Base-by-base conservation (phyloP, 2,888 invertebrate genomes). In the Pachycephus smyrnensis region DNA sequence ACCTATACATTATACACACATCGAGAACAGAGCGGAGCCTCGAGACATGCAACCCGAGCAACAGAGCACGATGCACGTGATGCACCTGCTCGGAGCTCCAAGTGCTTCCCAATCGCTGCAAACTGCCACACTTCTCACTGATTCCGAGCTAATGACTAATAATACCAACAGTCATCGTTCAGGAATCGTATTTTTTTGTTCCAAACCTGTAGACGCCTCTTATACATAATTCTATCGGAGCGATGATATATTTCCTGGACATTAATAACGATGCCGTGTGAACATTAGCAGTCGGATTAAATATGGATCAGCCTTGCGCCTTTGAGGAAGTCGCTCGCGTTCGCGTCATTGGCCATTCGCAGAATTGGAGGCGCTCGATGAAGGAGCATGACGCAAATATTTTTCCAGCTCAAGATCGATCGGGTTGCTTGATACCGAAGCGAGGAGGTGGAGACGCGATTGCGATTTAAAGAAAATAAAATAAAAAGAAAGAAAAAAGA, bases 51-150 rank as follows among this genome's bases (percentile, higher is more conserved):
- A 84, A 86, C 85, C 84, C 77, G 85, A 74, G 77, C 75, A 80
- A 81, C 86, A 77, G 75, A 36, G 79, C 78, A 79, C 78, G 77
- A 79, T 79, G 77, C 82, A 76, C 82, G 82, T 75, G 78, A 82
- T 85, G 82, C 85, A 87, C 85, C 85, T 85, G 85, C 79, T 80
- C 75, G 81, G 81, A 81, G 80, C 80, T 78, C 76, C 9, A 55
- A 55, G 55, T 55, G 55, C 55, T 55, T 55, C 55, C 23, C 55
- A 15, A 55, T 55, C 55, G 55, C 23, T 9, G 55, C 23, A 23
- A 55, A 55, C 23, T 55, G n/a, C 23, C 23, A 55, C 15, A 9
- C 23, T 55, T 23, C 55, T 23, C 55, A 9, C 55, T 9, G 55
- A 55, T 23, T 9, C 55, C 23, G 9, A 55, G 23, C 23, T 23